phyloP scores from a whole-genome alignment of 2,888 invertebrate species.

The Spatulosminthurus flaviceps region DNA sequence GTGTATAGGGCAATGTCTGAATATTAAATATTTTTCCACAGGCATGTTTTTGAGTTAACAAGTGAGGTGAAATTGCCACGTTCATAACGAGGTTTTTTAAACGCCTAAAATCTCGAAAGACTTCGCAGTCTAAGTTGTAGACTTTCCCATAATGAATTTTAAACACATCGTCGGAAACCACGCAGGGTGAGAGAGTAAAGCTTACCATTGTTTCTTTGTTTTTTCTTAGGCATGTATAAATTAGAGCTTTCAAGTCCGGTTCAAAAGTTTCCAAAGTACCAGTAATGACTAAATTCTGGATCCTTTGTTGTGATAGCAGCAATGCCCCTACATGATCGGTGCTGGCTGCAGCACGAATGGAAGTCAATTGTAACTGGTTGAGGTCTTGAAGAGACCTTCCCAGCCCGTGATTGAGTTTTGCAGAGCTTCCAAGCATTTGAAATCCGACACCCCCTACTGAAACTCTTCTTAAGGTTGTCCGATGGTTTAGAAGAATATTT shows the following conservation, averaged over 20 bases:
- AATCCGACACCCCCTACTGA: constrained; percentile 39
- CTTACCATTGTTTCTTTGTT: not conserved
- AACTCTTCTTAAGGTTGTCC: not conserved
- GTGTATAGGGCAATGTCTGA: constrained; percentile 1
- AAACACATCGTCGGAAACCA: not conserved
- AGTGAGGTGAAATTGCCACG: not conserved
- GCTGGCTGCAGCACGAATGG: not conserved
- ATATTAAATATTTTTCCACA: constrained; percentile 24
- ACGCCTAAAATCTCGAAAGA: constrained; percentile 5
- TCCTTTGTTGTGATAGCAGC: not conserved
- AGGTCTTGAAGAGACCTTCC: not conserved
- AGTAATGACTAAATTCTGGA: not conserved
- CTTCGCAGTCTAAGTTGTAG: constrained; percentile 27
- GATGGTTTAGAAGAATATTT: constrained; percentile 19
- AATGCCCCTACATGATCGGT: not conserved
- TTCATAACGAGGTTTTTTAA: constrained; percentile 27
- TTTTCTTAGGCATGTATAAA: not conserved
- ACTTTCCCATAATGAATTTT: not conserved
- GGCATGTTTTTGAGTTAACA: not conserved
- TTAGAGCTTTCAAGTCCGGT: not conserved
- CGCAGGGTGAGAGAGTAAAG: constrained; percentile 26
- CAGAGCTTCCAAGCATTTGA: not conserved
- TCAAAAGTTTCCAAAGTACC: not conserved
- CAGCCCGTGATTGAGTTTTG: not conserved
- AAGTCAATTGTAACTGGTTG: not conserved